Base-by-base conservation (phyloP, 2,113 vertebrate species). In the Oryzias javanicus region DNA sequence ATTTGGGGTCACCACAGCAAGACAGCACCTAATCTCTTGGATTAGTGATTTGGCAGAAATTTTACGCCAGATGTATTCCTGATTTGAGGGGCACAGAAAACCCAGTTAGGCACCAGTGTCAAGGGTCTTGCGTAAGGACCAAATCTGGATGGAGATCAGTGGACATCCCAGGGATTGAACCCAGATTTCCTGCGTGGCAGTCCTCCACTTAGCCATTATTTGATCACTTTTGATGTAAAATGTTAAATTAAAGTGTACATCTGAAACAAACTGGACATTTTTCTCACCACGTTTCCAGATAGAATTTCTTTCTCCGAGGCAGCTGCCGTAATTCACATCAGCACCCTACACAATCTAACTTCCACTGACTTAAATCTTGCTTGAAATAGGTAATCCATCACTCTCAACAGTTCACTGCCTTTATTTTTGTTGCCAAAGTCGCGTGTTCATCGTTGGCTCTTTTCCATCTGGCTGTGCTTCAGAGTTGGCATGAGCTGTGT, bases 301-400 rank as follows among this genome's bases (percentile, higher is more conserved):
- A 24, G 44, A 69, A 62, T 59, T 47, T 18, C 44, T 52, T 48
- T 78, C 69, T 76, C 47, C 42, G 27, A 29, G 60, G 60, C 74
- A 53, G 44, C 40, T 22, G 60, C 44, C 55, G 49, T 53, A 22
- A 15, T 63, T 70, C 46, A 59, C 55, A 67, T 55, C 29, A 15
- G 27, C 8, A 22, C 2, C 12, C 60, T 20, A 15, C 5, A 19
- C 57, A 65, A 73, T 63, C 55, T 19, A 29, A 41, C 58, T 25
- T 63, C 42, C 18, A 29, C 2, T 60, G 54, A 52, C 56, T 73
- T 75, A 68, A 76, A 76, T 63, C 46, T 67, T 17, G 55, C 69
- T 64, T 67, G 69, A 76, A 69, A 77, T 42, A 42, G 55, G 52
- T 66, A 54, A 81, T 79, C 74, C 74, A 76, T 80, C 76, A 83